These are phyloP conservation scores for Peromyscus aztecus DNA, from an alignment of 2,797 vertebrate species.

Conservation along the genomic window DNA sequence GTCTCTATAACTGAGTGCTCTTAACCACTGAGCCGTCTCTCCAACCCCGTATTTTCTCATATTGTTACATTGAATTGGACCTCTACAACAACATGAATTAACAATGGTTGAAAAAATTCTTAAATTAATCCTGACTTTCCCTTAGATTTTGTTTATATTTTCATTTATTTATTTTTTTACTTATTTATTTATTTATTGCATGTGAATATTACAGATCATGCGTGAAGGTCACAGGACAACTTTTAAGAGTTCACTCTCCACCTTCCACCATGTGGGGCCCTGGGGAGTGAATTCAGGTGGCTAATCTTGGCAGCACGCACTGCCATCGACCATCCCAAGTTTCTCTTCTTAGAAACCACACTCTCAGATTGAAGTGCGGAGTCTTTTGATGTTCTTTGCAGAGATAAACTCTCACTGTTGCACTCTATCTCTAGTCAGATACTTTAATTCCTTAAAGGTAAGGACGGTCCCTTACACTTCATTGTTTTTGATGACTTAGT, in stretches of 20 bases:
- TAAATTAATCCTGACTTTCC: constrained; percentile 25
- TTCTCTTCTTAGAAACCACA: neutral
- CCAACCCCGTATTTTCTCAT: constrained; percentile 23
- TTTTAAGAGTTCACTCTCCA: neutral
- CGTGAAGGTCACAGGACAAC: neutral
- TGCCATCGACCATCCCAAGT: neutral
- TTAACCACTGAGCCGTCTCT: neutral
- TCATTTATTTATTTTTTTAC: neutral
- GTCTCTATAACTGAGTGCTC: neutral
- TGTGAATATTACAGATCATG: neutral
- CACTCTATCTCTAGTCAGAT: neutral
- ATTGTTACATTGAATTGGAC: constrained; percentile 11
- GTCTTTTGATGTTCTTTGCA: constrained; percentile 11
- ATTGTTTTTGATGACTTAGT: neutral
- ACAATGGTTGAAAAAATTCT: neutral
- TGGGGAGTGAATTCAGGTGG: neutral
- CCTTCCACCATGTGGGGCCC: neutral
- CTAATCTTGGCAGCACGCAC: neutral
- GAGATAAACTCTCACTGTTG: constrained; percentile 34
- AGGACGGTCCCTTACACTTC: neutral
- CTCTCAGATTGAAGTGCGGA: constrained; percentile 43
- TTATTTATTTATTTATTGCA: neutral
- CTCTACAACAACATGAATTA: constrained; percentile 19
- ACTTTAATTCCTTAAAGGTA: constrained; percentile 38
- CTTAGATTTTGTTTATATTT: neutral